Percentiles rank a stretch among this genome's conserved stretches.
Evolutionary conservation across 1,140 invertebrate species (phyloP).

Genomic region (Pseudomyrmex dendroicus): DNA sequence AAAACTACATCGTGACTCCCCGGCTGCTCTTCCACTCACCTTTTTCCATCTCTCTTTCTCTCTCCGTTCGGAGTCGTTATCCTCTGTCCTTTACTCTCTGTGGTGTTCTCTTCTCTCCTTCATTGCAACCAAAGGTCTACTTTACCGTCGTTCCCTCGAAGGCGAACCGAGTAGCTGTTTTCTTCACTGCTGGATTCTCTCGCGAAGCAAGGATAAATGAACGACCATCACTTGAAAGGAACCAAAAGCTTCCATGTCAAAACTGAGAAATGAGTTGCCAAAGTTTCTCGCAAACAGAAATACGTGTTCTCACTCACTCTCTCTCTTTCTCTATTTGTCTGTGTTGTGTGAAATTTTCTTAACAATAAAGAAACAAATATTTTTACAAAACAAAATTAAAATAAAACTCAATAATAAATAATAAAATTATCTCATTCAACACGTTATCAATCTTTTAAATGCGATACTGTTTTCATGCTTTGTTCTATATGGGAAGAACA

Average conservation of each 20-base stretch:
- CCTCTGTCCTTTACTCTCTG: not conserved
- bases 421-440: not conserved
- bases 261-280: conserved; percentile 48
- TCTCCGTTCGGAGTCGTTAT: too few species aligned
- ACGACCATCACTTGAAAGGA: conserved; percentile 45
- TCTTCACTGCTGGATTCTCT: conserved; percentile 32
- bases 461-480: not conserved
- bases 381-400: not conserved
- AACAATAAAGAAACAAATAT: not conserved
- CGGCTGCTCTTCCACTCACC: not conserved
- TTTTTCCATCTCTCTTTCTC: not conserved
- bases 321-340: too few species aligned
- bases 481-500: conserved; percentile 10
- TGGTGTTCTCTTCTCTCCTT: conserved; percentile 24
- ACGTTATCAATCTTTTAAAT: not conserved
- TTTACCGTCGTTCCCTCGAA: conserved; percentile 57
- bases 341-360: too few species aligned
- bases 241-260: conserved; percentile 52
- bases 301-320: conserved; percentile 6
- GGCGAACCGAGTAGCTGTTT: conserved; percentile 56
- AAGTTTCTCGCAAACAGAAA: conserved; percentile 39
- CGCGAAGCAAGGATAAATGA: conserved; percentile 57
- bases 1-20: conserved; percentile 62
- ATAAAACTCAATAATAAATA: too few species aligned
- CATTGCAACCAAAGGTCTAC: conserved; percentile 28